Conservation (phyloP, 2,797 vertebrate genomes). For the Lophotriccus pileatus region DNA sequence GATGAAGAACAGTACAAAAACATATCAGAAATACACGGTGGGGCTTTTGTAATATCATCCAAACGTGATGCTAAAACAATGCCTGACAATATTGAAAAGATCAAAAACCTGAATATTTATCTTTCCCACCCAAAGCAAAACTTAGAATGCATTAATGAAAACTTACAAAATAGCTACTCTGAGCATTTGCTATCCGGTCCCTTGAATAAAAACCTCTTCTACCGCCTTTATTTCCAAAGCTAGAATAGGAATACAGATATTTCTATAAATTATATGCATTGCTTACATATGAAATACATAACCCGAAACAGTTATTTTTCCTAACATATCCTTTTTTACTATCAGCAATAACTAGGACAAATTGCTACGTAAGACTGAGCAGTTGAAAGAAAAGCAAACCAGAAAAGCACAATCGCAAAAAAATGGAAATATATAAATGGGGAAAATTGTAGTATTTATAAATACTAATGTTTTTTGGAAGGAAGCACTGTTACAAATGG, state of each 20-base stretch:
- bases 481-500: background rate
- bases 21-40: background rate
- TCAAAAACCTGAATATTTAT: background rate
- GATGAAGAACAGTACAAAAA: background rate
- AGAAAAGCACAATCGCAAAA: background rate
- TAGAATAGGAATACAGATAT: background rate
- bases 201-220: background rate
- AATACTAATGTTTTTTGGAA: background rate
- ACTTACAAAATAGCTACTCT: background rate
- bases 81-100: background rate
- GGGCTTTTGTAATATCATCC: background rate
- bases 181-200: background rate
- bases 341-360: background rate
- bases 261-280: background rate
- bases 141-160: background rate
- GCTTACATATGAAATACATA: background rate
- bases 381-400: background rate
- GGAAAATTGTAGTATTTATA: constrained; percentile 1
- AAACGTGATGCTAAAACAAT: background rate
- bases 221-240: background rate
- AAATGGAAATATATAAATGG: background rate
- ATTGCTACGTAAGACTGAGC: background rate
- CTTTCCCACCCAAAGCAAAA: background rate
- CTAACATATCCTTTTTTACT: background rate
- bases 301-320: background rate